Percentiles rank a stretch among this genome's conserved stretches.
Evolutionary conservation across 2,113 vertebrate genomes (phyloP).

Genomic region (Gila orcuttii): DNA sequence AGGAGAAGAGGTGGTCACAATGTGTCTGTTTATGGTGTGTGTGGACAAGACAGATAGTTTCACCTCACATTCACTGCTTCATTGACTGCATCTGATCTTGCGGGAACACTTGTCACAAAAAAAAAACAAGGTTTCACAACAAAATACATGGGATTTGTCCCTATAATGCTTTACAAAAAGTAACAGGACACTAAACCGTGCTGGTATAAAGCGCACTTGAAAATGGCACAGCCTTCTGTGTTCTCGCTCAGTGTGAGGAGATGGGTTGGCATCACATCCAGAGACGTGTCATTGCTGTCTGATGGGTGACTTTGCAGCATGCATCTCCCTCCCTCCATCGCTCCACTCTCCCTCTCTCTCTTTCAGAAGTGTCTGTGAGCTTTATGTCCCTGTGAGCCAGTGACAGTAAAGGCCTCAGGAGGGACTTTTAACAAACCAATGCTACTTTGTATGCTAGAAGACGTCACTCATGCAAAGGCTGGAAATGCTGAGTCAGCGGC

Average conservation of each 20-base stretch:
- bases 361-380: constrained; percentile 30
- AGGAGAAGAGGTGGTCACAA: neutral
- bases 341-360: neutral
- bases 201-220: neutral
- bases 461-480: constrained; percentile 42
- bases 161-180: neutral
- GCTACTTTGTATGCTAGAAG: constrained; percentile 30
- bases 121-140: neutral
- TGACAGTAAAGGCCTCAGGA: constrained; percentile 40
- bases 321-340: neutral
- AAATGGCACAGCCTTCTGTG: constrained; percentile 29
- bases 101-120: neutral
- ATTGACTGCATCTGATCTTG: constrained; percentile 18
- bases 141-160: neutral
- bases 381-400: constrained; percentile 25
- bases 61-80: constrained; percentile 26
- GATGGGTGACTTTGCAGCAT: constrained; percentile 52
- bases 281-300: constrained; percentile 28
- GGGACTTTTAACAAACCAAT: constrained; percentile 44
- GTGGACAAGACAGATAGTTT: constrained; percentile 17
- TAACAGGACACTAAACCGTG: neutral
- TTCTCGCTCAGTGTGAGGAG: constrained; percentile 23
- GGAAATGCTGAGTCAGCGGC: constrained; percentile 37
- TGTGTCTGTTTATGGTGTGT: constrained; percentile 25
- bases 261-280: constrained; percentile 25